Percentiles rank a stretch among this genome's conserved stretches.
These are phyloP conservation scores for Drosophila miranda DNA, from an alignment of 1,140 invertebrate genomes.

Conservation along the genomic window DNA sequence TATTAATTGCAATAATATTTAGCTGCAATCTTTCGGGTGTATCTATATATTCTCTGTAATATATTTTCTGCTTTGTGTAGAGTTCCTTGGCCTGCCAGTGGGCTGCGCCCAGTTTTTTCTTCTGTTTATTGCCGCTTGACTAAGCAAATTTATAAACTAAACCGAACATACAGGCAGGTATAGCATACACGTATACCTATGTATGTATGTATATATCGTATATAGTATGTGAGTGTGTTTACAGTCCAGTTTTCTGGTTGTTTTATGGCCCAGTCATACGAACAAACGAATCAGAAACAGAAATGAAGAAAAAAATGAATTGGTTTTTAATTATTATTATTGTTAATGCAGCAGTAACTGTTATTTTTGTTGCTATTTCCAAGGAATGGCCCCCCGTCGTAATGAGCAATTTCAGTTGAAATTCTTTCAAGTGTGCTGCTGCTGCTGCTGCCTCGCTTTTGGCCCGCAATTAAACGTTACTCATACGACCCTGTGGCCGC, in stretches of 20 bases:
- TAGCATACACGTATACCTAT: too few relatives aligned
- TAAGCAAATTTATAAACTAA: constrained; percentile 66
- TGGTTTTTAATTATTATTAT: constrained; percentile 80
- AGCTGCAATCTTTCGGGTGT: constrained; percentile 38
- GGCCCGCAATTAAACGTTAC: constrained; percentile 74
- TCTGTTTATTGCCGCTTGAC: constrained; percentile 70
- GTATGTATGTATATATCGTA: background rate
- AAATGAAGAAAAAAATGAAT: constrained; percentile 65
- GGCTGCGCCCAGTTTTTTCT: constrained; percentile 63
- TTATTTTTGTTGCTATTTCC: constrained; percentile 48
- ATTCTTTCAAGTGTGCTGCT: constrained; percentile 63
- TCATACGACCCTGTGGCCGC: constrained; percentile 77
- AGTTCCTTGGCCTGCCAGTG: constrained; percentile 19
- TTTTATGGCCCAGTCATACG: constrained; percentile 30
- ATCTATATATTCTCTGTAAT: constrained; percentile 30
- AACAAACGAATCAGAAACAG: constrained; percentile 29
- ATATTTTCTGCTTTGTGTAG: constrained; percentile 37
- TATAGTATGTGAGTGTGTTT: constrained; percentile 39
- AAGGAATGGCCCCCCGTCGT: constrained; percentile 58
- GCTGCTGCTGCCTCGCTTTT: constrained; percentile 31
- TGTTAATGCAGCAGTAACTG: constrained; percentile 59
- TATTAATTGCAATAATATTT: constrained; percentile 73
- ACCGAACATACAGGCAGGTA: constrained; percentile 12
- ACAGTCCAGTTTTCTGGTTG: constrained; percentile 55
- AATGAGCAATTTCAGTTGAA: constrained; percentile 74